Evolutionary conservation across 2,113 vertebrate species (phyloP), one percentile per base, ranked within the genome.

Genomic region (Chamaea fasciata): DNA sequence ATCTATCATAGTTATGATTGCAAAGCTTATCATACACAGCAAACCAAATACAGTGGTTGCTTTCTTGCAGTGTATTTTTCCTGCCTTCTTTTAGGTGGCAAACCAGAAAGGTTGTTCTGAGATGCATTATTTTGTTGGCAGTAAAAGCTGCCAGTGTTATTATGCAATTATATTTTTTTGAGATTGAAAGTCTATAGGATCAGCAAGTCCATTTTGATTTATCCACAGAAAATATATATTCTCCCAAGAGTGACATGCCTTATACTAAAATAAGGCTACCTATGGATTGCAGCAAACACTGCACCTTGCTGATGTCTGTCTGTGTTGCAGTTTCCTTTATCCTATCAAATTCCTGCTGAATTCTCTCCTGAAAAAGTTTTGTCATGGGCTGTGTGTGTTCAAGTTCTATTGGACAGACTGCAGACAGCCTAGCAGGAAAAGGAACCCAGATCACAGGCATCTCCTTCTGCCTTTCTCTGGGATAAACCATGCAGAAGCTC

Each of bases 311-410:
- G 74, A 33, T 11, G 3, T 50, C 42, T 42, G 18, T 0, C 3
- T 35, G 31, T 27, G 16, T 9, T 53, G 42, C 19, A 27, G 19
- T 56, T 82, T 70, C 18, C 6, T 87, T 76, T 55, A 41, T 18
- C 6, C n/a, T 14, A 15, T n/a, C 44, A 11, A 76, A 78, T 22
- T 30, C 26, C 24, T 64, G 17, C 15, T 63, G 19, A 50, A 71
- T 26, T n/a, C 24, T 33, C 10, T 53, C 26, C 67, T 67, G 27
- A 22, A 57, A 69, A 59, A 0, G 7, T 37, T 80, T 83, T 73
- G 4, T 57, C 21, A 30, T 0, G 0, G 7, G 5, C 7, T 78
- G 2, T 11, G 7, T 8, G 6, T 63, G 26, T n/a, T 78, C 16
- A 59, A 28, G 7, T 7, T 81, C 39, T 71, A 10, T 39, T 1